phyloP scores from a whole-genome alignment of 2,888 invertebrate genomes.

The Cheilosia vulpina region DNA sequence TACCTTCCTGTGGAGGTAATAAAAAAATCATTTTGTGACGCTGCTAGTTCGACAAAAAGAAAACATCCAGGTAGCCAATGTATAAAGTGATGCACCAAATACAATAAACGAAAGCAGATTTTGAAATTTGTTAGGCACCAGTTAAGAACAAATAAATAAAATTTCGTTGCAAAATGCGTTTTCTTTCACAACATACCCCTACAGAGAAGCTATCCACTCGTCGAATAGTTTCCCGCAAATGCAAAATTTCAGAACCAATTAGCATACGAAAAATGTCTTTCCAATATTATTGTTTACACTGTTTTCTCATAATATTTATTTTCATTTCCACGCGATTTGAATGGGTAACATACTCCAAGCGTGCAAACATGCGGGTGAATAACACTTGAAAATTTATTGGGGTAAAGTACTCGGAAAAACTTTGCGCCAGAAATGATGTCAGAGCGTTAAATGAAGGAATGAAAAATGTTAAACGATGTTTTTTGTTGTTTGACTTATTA shows the following conservation, averaged over 20 bases:
- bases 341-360: slow-evolving; percentile 7
- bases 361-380: slow-evolving; percentile 5
- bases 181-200: neutral
- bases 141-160: neutral
- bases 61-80: no score
- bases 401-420: slow-evolving; percentile 14
- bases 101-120: no score
- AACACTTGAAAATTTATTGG: slow-evolving; percentile 15
- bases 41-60: no score
- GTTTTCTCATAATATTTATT: slow-evolving; percentile 15
- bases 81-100: no score
- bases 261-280: slow-evolving; percentile 9
- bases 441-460: slow-evolving; percentile 17
- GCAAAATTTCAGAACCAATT: slow-evolving; percentile 28
- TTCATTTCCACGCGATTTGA: neutral
- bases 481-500: neutral
- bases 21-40: no score
- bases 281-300: slow-evolving; percentile 15
- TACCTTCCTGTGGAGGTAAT: no score
- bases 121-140: neutral
- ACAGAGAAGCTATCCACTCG: neutral
- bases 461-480: slow-evolving; percentile 10
- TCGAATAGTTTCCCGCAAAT: neutral
- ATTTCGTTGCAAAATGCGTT: neutral
- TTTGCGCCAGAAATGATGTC: slow-evolving; percentile 23